Evolutionary conservation across 2,113 vertebrate genomes (phyloP).

Genomic region (Chlorocebus sabaeus): DNA sequence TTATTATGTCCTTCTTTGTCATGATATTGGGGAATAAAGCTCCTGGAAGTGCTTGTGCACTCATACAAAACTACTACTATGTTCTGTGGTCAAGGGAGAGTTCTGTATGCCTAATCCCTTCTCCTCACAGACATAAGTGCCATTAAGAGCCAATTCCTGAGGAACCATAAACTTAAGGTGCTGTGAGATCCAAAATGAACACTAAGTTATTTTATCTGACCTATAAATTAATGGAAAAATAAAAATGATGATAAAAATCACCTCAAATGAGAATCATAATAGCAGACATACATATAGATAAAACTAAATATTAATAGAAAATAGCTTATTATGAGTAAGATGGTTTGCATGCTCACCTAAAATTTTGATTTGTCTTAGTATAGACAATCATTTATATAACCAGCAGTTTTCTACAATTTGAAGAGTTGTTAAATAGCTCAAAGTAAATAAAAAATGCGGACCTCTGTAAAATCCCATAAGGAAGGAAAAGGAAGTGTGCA

Average conservation of each 20-base stretch:
- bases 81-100: background rate
- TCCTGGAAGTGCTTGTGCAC: background rate
- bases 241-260: background rate
- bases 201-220: background rate
- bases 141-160: background rate
- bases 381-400: background rate
- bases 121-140: fast-evolving
- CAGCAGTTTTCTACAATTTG: background rate
- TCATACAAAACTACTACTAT: fast-evolving
- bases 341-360: background rate
- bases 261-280: background rate
- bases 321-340: background rate
- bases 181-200: background rate
- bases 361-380: background rate
- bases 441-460: background rate
- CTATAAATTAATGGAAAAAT: background rate
- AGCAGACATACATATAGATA: background rate
- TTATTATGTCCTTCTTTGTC: background rate
- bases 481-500: background rate
- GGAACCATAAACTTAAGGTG: background rate
- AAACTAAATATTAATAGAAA: background rate
- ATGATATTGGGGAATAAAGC: background rate
- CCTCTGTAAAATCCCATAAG: background rate
- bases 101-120: background rate
- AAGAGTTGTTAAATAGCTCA: background rate